A percentile compares a stretch with the other conserved stretches of the same genome.
Conservation (phyloP, 2,797 vertebrate genomes). For the Staurois parvus region DNA sequence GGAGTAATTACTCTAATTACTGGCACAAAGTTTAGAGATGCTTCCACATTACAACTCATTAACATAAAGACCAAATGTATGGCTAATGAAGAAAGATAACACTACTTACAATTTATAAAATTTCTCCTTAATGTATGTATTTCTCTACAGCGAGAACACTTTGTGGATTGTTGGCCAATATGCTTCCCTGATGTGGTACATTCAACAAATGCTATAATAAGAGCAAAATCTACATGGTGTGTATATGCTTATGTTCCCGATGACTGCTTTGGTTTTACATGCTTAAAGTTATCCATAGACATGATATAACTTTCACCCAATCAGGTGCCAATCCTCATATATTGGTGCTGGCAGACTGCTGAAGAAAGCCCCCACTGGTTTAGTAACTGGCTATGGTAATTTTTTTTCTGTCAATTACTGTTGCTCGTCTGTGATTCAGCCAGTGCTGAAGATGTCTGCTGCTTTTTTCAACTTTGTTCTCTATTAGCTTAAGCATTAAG, state of each 20-base stretch:
- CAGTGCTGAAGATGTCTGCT: too few relatives aligned
- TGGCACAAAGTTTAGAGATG: slow-evolving; percentile 22
- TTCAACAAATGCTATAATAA: not conserved
- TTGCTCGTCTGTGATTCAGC: too few relatives aligned
- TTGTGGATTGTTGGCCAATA: not conserved
- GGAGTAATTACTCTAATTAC: slow-evolving; percentile 44
- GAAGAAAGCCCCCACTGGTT: not conserved
- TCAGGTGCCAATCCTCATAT: too few relatives aligned
- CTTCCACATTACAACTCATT: slow-evolving; percentile 32
- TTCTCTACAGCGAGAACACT: not conserved
- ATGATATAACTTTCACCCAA: too few relatives aligned
- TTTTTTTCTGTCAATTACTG: too few relatives aligned
- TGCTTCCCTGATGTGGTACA: not conserved
- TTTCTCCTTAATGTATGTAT: not conserved
- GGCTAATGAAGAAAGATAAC: slow-evolving; percentile 21
- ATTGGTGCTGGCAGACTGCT: too few relatives aligned
- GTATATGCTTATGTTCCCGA: not conserved
- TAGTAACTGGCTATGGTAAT: not conserved
- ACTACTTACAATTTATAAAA: not conserved
- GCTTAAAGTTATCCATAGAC: too few relatives aligned
- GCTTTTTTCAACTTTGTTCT: too few relatives aligned
- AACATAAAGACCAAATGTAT: slow-evolving; percentile 43
- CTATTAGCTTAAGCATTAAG: too few relatives aligned
- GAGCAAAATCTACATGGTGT: not conserved
- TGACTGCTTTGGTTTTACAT: too few relatives aligned